phyloP scores from a whole-genome alignment of 2,888 invertebrate species.

The Rotaria magnacalcarata region DNA sequence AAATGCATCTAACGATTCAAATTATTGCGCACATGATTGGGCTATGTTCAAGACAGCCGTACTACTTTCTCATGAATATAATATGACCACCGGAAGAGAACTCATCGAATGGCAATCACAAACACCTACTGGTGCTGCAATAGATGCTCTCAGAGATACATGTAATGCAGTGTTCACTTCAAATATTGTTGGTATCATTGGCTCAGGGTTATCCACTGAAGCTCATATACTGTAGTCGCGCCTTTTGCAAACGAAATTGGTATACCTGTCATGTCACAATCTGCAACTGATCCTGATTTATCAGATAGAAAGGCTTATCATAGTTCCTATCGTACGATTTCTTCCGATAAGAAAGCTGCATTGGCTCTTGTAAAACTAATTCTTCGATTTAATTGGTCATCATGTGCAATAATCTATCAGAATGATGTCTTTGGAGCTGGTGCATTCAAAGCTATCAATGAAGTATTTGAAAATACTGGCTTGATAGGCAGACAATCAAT shows the following conservation, averaged over 20 bases:
- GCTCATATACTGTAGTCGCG: background rate
- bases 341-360: background rate
- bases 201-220: background rate
- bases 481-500: background rate
- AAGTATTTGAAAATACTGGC: background rate
- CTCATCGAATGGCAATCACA: no score
- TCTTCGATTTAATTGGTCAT: background rate
- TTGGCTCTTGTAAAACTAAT: background rate
- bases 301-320: background rate
- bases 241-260: background rate
- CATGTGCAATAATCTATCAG: background rate
- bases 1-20: no score
- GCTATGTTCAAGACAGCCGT: no score
- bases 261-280: background rate
- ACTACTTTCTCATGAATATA: no score
- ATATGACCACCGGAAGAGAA: no score
- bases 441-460: background rate
- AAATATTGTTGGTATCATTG: background rate
- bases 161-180: background rate
- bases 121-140: no score
- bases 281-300: background rate
- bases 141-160: no score
- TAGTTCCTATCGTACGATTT: background rate
- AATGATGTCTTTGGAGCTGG: background rate
- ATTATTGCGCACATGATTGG: no score